Percentiles rank a stretch among this genome's conserved stretches.
Evolutionary conservation across 2,113 vertebrate genomes (phyloP).

Genomic region (Tachuris rubrigastra): DNA sequence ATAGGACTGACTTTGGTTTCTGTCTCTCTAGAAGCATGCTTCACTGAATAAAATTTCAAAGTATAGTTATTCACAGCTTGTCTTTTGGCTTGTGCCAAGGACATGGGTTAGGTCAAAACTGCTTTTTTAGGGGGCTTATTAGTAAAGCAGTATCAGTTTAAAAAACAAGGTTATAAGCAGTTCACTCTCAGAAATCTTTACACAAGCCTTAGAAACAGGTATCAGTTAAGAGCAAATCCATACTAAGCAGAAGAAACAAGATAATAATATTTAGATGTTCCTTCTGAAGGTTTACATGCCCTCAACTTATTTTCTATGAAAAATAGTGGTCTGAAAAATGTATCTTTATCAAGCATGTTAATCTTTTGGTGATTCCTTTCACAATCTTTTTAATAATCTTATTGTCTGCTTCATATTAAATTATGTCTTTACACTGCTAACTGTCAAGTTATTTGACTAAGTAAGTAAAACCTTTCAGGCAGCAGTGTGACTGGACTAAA

Average conservation of each 20-base stretch:
- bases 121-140: not conserved
- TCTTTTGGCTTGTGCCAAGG: slow-evolving; percentile 72
- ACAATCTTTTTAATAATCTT: not conserved
- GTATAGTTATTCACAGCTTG: slow-evolving; percentile 43
- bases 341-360: not conserved
- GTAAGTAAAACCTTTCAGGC: not conserved
- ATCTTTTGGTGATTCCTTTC: not conserved
- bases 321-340: not conserved
- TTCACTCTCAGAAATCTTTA: not conserved
- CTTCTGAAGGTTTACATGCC: not conserved
- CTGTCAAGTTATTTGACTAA: not conserved
- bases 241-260: not conserved
- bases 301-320: not conserved
- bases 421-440: not conserved
- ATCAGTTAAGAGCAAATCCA: not conserved
- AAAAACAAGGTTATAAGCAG: not conserved
- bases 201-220: not conserved
- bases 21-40: slow-evolving; percentile 28
- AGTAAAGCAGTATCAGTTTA: not conserved
- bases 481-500: not conserved
- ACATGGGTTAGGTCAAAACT: slow-evolving; percentile 53
- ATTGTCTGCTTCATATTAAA: not conserved
- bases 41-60: slow-evolving; percentile 67
- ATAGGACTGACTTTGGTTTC: not conserved
- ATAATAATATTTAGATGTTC: not conserved